Evolutionary conservation across 2,888 invertebrate species (phyloP).

Genomic region (Cryptops parisi): DNA sequence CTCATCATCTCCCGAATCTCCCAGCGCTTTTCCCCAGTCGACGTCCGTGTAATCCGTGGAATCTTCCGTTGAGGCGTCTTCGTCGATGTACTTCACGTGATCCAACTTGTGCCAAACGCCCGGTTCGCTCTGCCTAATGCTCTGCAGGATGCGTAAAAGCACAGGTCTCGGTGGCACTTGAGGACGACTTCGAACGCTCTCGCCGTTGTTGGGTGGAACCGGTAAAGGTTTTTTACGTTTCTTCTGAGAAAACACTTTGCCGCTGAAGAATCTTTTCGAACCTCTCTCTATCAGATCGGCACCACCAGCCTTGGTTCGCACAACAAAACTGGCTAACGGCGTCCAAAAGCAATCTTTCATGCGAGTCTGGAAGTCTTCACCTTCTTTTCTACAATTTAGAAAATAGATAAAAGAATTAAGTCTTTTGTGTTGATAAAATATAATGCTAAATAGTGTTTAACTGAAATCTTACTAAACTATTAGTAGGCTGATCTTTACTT

Average conservation of each 20-base stretch:
- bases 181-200: background rate
- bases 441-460: too few species aligned
- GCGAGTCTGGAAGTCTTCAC: background rate
- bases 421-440: too few species aligned
- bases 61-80: conserved; percentile 11
- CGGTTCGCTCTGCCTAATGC: background rate
- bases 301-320: conserved; percentile 9
- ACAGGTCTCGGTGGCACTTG: conserved; percentile 7
- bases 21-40: conserved; percentile 10
- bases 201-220: background rate
- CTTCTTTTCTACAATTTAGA: too few species aligned
- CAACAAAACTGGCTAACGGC: conserved; percentile 1
- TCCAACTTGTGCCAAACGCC: conserved; percentile 8
- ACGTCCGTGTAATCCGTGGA: conserved; percentile 10
- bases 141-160: background rate
- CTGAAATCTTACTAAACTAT: too few species aligned
- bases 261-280: background rate
- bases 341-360: conserved; percentile 1
- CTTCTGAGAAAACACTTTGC: background rate
- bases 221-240: background rate
- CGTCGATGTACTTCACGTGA: conserved; percentile 10
- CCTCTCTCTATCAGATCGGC: conserved; percentile 5
- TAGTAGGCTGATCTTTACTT: too few species aligned
- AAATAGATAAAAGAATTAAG: too few species aligned
- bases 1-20: background rate